Percentiles rank a stretch among this genome's conserved stretches.
These are phyloP conservation scores for Percina caprodes DNA, from an alignment of 2,113 vertebrate species.

Conservation along the genomic window DNA sequence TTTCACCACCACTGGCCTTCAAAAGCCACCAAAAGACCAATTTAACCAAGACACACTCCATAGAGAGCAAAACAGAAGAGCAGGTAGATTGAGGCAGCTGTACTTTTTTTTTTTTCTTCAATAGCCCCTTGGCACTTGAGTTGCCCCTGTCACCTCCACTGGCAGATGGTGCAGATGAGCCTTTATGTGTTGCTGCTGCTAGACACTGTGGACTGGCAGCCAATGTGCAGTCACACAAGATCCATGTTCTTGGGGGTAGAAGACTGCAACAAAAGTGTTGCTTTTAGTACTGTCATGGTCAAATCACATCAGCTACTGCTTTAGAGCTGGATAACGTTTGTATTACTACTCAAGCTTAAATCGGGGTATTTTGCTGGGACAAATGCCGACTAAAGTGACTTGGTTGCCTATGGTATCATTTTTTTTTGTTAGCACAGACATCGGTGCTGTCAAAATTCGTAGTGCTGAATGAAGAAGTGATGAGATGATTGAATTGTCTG, in stretches of 20 bases:
- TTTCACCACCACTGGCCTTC: slow-evolving; percentile 36
- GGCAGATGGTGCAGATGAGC: slow-evolving; percentile 71
- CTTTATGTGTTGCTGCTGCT: slow-evolving; percentile 40
- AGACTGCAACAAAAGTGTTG: slow-evolving; percentile 25
- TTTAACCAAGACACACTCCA: slow-evolving; percentile 29
- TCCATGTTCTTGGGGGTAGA: not conserved
- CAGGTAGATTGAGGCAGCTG: slow-evolving; percentile 38
- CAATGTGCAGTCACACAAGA: slow-evolving; percentile 5
- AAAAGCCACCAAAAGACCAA: slow-evolving; percentile 38
- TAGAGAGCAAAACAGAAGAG: slow-evolving; percentile 10
- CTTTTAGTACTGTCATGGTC: slow-evolving; percentile 38
- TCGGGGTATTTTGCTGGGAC: slow-evolving; percentile 29
- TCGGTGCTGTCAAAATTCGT: slow-evolving; percentile 44
- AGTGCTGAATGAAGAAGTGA: slow-evolving; percentile 58
- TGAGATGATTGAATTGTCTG: slow-evolving; percentile 57
- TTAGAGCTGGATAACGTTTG: slow-evolving; percentile 20
- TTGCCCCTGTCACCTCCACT: slow-evolving; percentile 52
- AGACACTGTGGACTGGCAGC: slow-evolving; percentile 26
- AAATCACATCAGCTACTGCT: slow-evolving; percentile 46
- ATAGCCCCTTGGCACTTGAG: slow-evolving; percentile 40
- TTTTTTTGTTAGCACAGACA: slow-evolving; percentile 15
- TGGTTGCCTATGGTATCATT: slow-evolving; percentile 6
- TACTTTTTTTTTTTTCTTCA: slow-evolving; percentile 14
- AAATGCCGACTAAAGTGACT: slow-evolving; percentile 39
- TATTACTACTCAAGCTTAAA: slow-evolving; percentile 21